These are phyloP conservation scores for Eremophila alpestris DNA, from an alignment of 2,797 vertebrate species.

Conservation along the genomic window DNA sequence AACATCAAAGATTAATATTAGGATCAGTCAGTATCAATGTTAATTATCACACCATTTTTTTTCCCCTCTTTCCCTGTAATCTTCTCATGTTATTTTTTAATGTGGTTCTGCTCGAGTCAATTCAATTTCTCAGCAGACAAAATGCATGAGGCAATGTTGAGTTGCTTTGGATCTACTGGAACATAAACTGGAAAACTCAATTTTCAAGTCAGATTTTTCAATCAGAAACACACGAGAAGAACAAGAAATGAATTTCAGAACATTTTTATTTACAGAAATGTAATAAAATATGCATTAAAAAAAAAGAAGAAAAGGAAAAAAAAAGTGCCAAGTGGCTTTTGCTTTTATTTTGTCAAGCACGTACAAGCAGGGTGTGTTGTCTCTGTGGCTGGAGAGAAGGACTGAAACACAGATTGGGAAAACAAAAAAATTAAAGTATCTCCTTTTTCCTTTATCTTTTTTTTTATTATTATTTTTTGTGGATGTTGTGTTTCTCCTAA, in stretches of 20 bases:
- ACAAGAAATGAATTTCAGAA: constrained; percentile 47
- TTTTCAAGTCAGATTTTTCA: constrained; percentile 71
- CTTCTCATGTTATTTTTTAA: constrained; percentile 57
- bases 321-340: rapidly evolving
- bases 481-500: not conserved
- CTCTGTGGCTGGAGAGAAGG: not conserved
- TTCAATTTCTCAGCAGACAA: constrained; percentile 67
- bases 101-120: constrained; percentile 60
- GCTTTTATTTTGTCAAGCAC: not conserved
- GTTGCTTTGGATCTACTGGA: constrained; percentile 57
- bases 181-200: constrained; percentile 69
- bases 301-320: not conserved
- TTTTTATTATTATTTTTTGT: not conserved
- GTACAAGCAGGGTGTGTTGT: not conserved
- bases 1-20: constrained; percentile 30
- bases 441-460: not conserved
- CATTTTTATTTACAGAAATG: constrained; percentile 40
- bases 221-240: constrained; percentile 51
- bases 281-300: constrained; percentile 20
- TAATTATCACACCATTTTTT: constrained; percentile 55
- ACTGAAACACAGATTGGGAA: not conserved
- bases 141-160: constrained; percentile 38
- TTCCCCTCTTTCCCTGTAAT: constrained; percentile 32
- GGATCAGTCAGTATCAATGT: not conserved
- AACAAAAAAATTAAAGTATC: not conserved